These are phyloP conservation scores for Melieria omissa DNA, from an alignment of 2,888 invertebrate species.

Conservation along the genomic window DNA sequence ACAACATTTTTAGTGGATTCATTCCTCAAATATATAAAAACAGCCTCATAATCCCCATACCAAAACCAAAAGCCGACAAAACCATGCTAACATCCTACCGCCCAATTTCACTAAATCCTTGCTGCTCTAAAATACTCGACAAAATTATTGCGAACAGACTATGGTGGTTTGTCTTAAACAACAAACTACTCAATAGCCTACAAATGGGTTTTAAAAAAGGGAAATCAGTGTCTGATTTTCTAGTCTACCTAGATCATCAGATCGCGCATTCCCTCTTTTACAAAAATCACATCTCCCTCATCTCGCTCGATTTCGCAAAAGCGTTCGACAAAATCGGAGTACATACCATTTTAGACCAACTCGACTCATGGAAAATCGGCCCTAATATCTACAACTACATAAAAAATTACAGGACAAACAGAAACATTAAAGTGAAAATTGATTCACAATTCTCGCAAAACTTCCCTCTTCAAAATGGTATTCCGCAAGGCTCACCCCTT, in stretches of 20 bases:
- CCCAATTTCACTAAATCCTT: constrained; percentile 33
- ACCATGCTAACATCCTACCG: constrained; percentile 20
- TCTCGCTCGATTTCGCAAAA: constrained; percentile 39
- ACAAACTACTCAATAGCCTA: constrained; percentile 26
- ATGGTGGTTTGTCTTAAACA: constrained; percentile 31
- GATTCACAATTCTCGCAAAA: constrained; percentile 16
- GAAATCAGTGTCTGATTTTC: constrained; percentile 6
- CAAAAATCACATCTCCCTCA: constrained; percentile 17
- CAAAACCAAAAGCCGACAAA: constrained; percentile 28
- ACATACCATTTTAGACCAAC: constrained; percentile 31
- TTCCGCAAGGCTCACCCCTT: constrained; percentile 35
- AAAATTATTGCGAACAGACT: constrained; percentile 30
- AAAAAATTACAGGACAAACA: constrained; percentile 18
- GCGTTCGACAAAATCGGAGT: constrained; percentile 41
- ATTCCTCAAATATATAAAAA: constrained; percentile 32
- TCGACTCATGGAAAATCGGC: constrained; percentile 19
- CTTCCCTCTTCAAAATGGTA: constrained; percentile 30
- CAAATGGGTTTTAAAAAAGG: constrained; percentile 30
- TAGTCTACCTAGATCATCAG: not conserved
- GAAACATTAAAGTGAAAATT: constrained; percentile 26
- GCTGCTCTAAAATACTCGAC: constrained; percentile 12
- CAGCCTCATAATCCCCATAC: constrained; percentile 30
- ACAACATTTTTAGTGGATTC: constrained; percentile 20
- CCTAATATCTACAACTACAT: constrained; percentile 29
- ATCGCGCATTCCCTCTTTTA: too few species aligned